Conservation (phyloP, 2,113 vertebrate genomes). For the Mugil cephalus region DNA sequence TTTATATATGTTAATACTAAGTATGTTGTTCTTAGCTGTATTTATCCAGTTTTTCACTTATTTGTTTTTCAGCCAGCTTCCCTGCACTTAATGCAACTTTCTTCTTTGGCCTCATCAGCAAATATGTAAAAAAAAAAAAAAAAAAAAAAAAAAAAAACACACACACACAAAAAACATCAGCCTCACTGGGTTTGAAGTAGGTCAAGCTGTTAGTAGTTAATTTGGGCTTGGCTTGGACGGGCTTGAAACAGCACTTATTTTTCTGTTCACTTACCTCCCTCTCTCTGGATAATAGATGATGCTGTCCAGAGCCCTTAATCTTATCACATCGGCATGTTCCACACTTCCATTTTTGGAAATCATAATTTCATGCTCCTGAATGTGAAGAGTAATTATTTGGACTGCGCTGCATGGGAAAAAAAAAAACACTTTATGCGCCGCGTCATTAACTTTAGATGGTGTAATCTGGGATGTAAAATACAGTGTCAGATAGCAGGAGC, state of each 20-base stretch:
- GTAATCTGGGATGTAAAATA: slow-evolving; percentile 51
- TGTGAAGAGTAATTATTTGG: slow-evolving; percentile 59
- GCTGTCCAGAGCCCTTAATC: slow-evolving; percentile 61
- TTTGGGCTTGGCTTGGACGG: slow-evolving; percentile 56
- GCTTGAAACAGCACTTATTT: slow-evolving; percentile 69
- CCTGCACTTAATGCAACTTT: slow-evolving; percentile 63
- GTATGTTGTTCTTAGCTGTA: slow-evolving; percentile 21
- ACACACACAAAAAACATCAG: too few relatives aligned
- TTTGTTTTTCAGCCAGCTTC: slow-evolving; percentile 71
- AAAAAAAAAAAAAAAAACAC: slow-evolving; percentile 52
- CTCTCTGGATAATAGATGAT: slow-evolving; percentile 63
- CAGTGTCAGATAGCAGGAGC: slow-evolving; percentile 39
- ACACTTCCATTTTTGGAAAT: slow-evolving; percentile 25
- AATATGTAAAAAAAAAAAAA: slow-evolving; percentile 68
- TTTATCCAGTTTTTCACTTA: slow-evolving; percentile 64
- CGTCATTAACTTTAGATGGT: slow-evolving; percentile 47
- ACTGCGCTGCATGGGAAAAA: slow-evolving; percentile 19
- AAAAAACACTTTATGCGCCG: slow-evolving; percentile 26
- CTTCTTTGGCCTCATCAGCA: slow-evolving; percentile 80
- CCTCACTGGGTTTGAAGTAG: slow-evolving; percentile 75
- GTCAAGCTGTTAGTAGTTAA: slow-evolving; percentile 77
- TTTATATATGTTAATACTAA: slow-evolving; percentile 21
- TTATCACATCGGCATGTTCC: slow-evolving; percentile 50
- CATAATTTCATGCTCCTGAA: slow-evolving; percentile 50
- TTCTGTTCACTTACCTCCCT: slow-evolving; percentile 62